Evolutionary conservation across 1,140 invertebrate species (phyloP).

Genomic region (Drosophila rhopaloa): DNA sequence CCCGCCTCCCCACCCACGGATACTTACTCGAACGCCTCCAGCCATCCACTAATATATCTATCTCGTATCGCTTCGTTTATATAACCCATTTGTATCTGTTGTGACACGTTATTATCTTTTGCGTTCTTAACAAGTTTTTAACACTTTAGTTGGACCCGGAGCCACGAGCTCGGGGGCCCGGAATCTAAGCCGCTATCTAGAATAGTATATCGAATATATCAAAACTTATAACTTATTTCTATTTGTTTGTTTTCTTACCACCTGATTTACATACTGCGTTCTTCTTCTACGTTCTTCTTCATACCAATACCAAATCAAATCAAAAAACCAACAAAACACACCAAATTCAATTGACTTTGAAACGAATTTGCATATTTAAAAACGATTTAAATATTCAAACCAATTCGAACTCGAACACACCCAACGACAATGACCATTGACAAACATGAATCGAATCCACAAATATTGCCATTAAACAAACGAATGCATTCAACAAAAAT

Average conservation of each 20-base stretch:
- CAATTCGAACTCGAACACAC: slow-evolving; percentile 33
- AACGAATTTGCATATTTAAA: slow-evolving; percentile 79
- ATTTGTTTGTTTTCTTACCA: slow-evolving; percentile 68
- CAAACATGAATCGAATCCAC: slow-evolving; percentile 66
- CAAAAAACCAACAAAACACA: slow-evolving; percentile 21
- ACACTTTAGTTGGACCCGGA: slow-evolving; percentile 38
- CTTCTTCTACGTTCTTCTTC: slow-evolving; percentile 80
- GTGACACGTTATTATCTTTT: slow-evolving; percentile 52
- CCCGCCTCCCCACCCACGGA: slow-evolving; percentile 18
- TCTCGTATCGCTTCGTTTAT: slow-evolving; percentile 36
- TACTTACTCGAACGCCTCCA: slow-evolving; percentile 40
- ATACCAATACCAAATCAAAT: slow-evolving; percentile 65
- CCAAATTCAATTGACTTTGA: slow-evolving; percentile 60
- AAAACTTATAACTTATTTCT: slow-evolving; percentile 67
- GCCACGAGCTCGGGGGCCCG: slow-evolving; percentile 6
- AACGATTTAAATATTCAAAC: slow-evolving; percentile 69
- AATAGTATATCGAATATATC: slow-evolving; percentile 52
- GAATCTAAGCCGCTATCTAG: slow-evolving; percentile 37
- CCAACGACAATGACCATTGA: slow-evolving; percentile 48
- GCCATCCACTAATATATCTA: slow-evolving; percentile 19
- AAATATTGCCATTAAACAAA: slow-evolving; percentile 68
- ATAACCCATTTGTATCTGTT: slow-evolving; percentile 51
- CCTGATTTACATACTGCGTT: slow-evolving; percentile 80
- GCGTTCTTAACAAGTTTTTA: slow-evolving; percentile 42
- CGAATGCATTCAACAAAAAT: slow-evolving; percentile 57